These are phyloP conservation scores for Arctia plantaginis DNA, from an alignment of 2,888 invertebrate species.

Conservation along the genomic window DNA sequence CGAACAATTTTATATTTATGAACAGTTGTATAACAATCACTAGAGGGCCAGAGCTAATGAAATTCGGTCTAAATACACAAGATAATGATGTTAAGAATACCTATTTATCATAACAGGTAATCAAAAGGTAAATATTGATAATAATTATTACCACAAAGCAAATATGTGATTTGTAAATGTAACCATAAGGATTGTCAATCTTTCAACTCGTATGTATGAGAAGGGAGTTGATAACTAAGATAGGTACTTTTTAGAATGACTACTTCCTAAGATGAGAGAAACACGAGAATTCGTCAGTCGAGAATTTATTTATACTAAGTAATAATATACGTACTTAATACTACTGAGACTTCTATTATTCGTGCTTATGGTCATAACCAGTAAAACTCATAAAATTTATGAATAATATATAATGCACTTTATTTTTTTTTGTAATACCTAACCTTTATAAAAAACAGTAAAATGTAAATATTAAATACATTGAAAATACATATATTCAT, in stretches of 20 bases:
- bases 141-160: constrained; percentile 8
- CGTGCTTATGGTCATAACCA: background rate
- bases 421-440: background rate
- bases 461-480: background rate
- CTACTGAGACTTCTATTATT: too few relatives aligned
- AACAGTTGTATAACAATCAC: background rate
- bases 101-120: background rate
- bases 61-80: background rate
- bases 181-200: background rate
- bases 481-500: background rate
- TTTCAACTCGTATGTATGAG: background rate
- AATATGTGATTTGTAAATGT: constrained; percentile 1
- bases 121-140: constrained; percentile 32
- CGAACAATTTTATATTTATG: background rate
- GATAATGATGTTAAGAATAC: background rate
- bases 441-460: background rate
- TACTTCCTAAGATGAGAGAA: background rate
- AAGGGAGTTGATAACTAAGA: background rate
- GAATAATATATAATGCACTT: background rate
- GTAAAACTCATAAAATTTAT: background rate
- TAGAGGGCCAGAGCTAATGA: background rate
- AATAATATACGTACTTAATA: background rate
- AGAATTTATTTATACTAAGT: background rate
- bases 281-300: background rate
- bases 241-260: background rate